phyloP scores from a whole-genome alignment of 2,797 vertebrate genomes.

The Oryzias dopingdopingensis region DNA sequence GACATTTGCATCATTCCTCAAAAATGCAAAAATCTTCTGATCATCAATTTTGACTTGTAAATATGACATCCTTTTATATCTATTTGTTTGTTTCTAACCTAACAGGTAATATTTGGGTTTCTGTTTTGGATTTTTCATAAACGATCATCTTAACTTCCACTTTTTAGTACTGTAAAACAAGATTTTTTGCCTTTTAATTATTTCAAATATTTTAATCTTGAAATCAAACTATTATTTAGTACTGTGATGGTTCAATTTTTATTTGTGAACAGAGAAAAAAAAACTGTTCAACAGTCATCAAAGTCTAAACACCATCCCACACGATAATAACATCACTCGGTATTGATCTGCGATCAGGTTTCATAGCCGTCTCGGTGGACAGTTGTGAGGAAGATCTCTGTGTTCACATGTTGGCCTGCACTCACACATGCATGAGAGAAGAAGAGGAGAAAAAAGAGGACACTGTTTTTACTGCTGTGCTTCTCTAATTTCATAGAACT shows the following conservation, averaged over 20 bases:
- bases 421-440: slow-evolving; percentile 4
- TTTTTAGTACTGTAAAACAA: no score
- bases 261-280: slow-evolving; percentile 8
- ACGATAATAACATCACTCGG: slow-evolving; percentile 39
- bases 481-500: slow-evolving; percentile 56
- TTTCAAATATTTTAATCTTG: no score
- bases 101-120: no score
- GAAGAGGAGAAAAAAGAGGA: slow-evolving; percentile 7
- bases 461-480: slow-evolving; percentile 17
- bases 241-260: background rate
- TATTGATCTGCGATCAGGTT: slow-evolving; percentile 71
- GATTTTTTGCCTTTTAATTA: no score
- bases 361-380: slow-evolving; percentile 54
- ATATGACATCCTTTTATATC: no score
- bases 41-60: no score
- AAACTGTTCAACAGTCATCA: slow-evolving; percentile 20
- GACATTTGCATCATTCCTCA: no score
- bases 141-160: no score
- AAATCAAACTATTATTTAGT: no score
- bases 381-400: slow-evolving; percentile 26
- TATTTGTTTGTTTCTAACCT: no score
- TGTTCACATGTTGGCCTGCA: slow-evolving; percentile 11
- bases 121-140: no score
- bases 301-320: slow-evolving; percentile 17
- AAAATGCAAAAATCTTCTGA: no score